phyloP scores from a whole-genome alignment of 2,113 vertebrate genomes.

The Brachyistius frenatus region DNA sequence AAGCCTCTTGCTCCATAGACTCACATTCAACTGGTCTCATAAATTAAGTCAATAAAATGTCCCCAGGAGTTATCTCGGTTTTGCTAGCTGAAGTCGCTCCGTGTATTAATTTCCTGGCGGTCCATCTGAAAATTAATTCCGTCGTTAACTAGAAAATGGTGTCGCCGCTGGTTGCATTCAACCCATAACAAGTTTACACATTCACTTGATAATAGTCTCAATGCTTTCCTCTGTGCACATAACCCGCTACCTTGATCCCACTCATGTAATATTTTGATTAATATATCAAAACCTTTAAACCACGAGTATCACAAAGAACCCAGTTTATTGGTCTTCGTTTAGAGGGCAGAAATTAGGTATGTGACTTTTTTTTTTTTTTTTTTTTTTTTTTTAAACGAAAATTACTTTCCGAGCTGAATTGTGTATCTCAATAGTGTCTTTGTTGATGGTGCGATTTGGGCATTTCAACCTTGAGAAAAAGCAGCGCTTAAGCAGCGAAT shows the following conservation, averaged over 20 bases:
- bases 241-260: background rate
- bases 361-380: background rate
- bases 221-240: too few relatives aligned
- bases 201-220: background rate
- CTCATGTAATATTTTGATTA: background rate
- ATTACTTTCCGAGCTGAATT: background rate
- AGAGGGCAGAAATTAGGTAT: background rate
- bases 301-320: background rate
- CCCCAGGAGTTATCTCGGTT: too few relatives aligned
- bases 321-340: background rate
- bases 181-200: background rate
- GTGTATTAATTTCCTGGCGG: too few relatives aligned
- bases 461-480: slow-evolving; percentile 48
- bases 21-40: too few relatives aligned
- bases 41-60: too few relatives aligned
- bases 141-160: too few relatives aligned
- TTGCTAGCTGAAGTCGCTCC: too few relatives aligned
- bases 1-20: too few relatives aligned
- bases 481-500: slow-evolving; percentile 1
- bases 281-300: background rate
- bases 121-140: too few relatives aligned
- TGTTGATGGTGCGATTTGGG: slow-evolving; percentile 15
- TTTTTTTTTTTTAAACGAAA: slow-evolving; percentile 4
- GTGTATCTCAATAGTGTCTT: slow-evolving; percentile 12
- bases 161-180: background rate